Conservation (phyloP, 2,797 vertebrate species). For the Gobio occitaniae region DNA sequence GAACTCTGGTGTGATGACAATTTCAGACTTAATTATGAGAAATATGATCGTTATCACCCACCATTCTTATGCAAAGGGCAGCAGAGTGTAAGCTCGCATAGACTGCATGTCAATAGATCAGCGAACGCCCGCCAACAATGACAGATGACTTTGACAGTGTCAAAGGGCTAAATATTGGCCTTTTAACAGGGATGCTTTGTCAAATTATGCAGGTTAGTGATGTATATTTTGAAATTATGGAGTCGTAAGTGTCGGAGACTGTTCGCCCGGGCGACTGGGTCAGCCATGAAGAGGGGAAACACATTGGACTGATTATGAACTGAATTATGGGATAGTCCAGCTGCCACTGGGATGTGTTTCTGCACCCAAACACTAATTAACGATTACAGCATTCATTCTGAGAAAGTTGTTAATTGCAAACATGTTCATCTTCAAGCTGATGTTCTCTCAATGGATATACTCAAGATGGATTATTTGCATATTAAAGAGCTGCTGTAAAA, state of each 20-base stretch:
- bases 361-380: conserved; percentile 40
- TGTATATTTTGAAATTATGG: conserved; percentile 39
- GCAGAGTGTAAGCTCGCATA: neutral
- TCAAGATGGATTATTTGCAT: conserved; percentile 31
- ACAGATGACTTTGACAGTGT: conserved; percentile 34
- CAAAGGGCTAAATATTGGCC: conserved; percentile 41
- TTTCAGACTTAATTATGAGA: conserved; percentile 64
- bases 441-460: conserved; percentile 38
- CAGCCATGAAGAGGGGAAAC: conserved; percentile 4
- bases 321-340: conserved; percentile 36
- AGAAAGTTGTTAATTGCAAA: conserved; percentile 36
- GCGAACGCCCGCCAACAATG: conserved; percentile 3
- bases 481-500: conserved; percentile 30
- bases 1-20: conserved; percentile 69
- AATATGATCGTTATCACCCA: conserved; percentile 67
- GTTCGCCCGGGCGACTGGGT: neutral
- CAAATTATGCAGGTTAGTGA: conserved; percentile 24
- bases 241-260: neutral
- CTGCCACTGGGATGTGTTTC: conserved; percentile 41
- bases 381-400: conserved; percentile 36
- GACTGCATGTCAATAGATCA: conserved; percentile 24
- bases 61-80: conserved; percentile 50
- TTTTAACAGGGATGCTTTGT: conserved; percentile 34
- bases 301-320: conserved; percentile 29
- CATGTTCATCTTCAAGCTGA: conserved; percentile 11